phyloP scores from a whole-genome alignment of 2,113 vertebrate species.

The Tragelaphus imberbis region DNA sequence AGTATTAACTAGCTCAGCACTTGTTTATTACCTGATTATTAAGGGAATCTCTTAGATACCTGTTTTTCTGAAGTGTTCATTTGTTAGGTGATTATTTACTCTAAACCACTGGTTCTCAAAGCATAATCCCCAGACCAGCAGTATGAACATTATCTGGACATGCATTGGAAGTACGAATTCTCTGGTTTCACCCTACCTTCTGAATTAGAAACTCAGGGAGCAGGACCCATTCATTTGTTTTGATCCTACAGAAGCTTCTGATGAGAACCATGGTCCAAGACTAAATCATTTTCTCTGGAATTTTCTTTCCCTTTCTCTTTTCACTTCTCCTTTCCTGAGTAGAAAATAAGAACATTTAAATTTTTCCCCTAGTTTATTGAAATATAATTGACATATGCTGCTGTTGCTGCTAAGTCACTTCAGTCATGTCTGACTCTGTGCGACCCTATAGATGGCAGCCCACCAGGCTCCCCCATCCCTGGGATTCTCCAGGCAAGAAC shows the following conservation, averaged over 20 bases:
- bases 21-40: conserved; percentile 8
- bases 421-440: too few species aligned
- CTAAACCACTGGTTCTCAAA: background rate
- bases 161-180: background rate
- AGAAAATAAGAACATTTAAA: background rate
- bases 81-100: background rate
- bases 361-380: background rate
- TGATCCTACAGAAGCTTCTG: background rate
- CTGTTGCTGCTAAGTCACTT: too few species aligned
- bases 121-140: background rate
- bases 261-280: background rate
- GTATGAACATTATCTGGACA: background rate
- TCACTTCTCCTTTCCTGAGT: background rate
- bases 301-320: background rate
- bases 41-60: background rate
- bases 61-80: background rate
- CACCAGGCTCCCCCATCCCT: too few species aligned
- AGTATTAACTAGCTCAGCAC: background rate
- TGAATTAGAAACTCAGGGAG: background rate
- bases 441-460: too few species aligned
- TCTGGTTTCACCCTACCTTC: background rate
- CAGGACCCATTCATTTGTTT: background rate
- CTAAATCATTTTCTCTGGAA: conserved; percentile 3
- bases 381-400: background rate
- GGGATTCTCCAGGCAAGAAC: too few species aligned